Conservation (phyloP, 2,113 vertebrate genomes). For the Cnemophilus loriae region DNA sequence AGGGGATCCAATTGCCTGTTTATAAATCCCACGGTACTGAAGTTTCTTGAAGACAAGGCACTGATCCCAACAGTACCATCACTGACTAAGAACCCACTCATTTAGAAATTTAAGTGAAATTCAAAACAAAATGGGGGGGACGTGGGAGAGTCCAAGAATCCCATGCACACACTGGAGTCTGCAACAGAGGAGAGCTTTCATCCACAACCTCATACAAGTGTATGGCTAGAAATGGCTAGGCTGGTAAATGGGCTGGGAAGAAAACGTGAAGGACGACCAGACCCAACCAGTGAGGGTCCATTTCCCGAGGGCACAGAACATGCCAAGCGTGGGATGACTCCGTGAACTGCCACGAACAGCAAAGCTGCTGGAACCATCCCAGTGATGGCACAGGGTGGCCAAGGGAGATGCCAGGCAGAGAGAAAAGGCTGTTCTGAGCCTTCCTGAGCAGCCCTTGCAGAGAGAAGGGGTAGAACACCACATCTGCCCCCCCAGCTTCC, state of each 20-base stretch:
- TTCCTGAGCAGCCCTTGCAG: not conserved
- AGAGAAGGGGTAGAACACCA: not conserved
- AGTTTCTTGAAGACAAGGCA: not conserved
- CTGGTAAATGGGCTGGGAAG: not conserved
- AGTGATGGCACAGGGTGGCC: accelerated
- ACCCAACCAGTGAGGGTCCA: accelerated
- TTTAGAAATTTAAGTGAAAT: not conserved
- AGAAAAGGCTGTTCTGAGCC: not conserved
- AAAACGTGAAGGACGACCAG: not conserved
- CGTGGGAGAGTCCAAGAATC: accelerated
- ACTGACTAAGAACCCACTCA: not conserved
- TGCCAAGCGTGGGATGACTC: accelerated
- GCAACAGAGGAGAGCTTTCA: not conserved
- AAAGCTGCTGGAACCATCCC: not conserved
- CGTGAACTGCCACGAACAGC: not conserved
- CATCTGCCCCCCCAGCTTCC: not conserved
- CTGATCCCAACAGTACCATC: accelerated
- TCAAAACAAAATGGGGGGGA: not conserved
- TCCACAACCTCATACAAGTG: accelerated
- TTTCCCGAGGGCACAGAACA: not conserved
- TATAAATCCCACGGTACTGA: not conserved
- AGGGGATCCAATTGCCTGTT: not conserved
- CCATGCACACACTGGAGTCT: not conserved
- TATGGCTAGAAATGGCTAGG: not conserved
- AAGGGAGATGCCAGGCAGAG: not conserved